Percentiles rank a stretch among this genome's conserved stretches.
Conservation (phyloP, 2,113 vertebrate species). For the Esox niger region DNA sequence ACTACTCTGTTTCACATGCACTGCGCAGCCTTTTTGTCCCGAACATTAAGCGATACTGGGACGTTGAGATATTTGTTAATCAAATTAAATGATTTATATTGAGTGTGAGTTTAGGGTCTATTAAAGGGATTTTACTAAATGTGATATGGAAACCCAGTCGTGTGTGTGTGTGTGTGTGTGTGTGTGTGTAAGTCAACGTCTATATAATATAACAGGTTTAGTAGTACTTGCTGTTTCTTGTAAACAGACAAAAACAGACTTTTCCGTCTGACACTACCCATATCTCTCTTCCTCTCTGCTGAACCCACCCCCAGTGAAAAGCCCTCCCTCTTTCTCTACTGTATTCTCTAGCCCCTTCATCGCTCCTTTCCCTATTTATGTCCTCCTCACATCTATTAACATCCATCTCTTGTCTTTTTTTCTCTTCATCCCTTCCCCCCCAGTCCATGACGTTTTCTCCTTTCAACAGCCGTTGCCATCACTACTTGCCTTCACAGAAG, state of each 20-base stretch:
- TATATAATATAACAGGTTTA: slow-evolving; percentile 40
- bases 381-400: slow-evolving; percentile 1
- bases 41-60: too few relatives aligned
- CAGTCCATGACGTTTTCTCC: slow-evolving; percentile 48
- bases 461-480: slow-evolving; percentile 66
- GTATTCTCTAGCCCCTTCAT: background rate
- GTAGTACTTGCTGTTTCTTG: slow-evolving; percentile 55
- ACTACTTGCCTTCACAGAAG: slow-evolving; percentile 51
- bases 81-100: too few relatives aligned
- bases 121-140: too few relatives aligned
- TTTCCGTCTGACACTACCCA: slow-evolving; percentile 40
- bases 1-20: too few relatives aligned
- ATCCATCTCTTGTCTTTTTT: background rate
- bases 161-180: background rate
- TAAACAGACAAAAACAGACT: slow-evolving; percentile 27
- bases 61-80: too few relatives aligned
- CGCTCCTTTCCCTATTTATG: slow-evolving; percentile 25
- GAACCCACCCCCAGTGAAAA: slow-evolving; percentile 3
- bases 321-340: slow-evolving; percentile 39
- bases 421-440: background rate
- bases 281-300: too few relatives aligned
- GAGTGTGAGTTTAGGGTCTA: too few relatives aligned
- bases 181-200: background rate
- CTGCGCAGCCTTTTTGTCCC: too few relatives aligned
- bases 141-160: too few relatives aligned